Base-by-base conservation (phyloP, 2,113 vertebrate genomes). In the Mastomys natalensis region DNA sequence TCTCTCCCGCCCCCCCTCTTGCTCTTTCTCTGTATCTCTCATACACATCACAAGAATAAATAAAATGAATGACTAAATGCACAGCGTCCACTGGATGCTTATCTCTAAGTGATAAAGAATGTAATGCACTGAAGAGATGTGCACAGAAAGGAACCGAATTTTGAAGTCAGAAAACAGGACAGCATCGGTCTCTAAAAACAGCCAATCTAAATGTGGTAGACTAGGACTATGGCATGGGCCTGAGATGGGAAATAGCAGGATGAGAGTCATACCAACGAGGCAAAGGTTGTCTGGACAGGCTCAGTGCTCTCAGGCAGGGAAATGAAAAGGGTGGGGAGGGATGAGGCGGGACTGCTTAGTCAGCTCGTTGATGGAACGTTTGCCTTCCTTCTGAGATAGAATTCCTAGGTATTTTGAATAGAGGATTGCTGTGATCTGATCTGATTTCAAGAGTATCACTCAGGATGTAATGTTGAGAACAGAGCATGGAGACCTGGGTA, bases 371-470 rank as follows among this genome's bases (percentile, higher is more conserved):
- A 60, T 5, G 80, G 70, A 89, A 80, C 17, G 58, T 91, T 0
- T 26, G 31, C 55, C 73, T 84, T 90, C 78, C 62, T 74, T 87
- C 80, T 84, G 26, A 92, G 53, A 91, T 45, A 51, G 66, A 95
- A 34, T 22, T 73, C 45, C 62, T 2, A 55, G 19, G 37, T 2
- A 0, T 37, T 94, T 74, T 72, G 1, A 60, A 48, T 10, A 94
- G 58, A 96, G 55, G 37, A 73, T 48, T 60, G 5, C 10, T n/a
- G 73, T 68, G 37, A 70, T 82, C 40, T 92, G 29, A 81, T 77
- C 29, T n/a, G 22, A 81, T 88, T 81, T 81, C 34, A 70, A 86
- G 72, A 29, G 13, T 66, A 60, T 45, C n/a, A 51, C 7, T n/a
- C 51, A 81, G 66, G 58, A 24, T 77, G 31, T 60, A 19, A 15